A percentile compares a stretch with the other conserved stretches of the same genome.
Conservation (phyloP, 2,888 invertebrate genomes). For the Hylaea fasciaria region DNA sequence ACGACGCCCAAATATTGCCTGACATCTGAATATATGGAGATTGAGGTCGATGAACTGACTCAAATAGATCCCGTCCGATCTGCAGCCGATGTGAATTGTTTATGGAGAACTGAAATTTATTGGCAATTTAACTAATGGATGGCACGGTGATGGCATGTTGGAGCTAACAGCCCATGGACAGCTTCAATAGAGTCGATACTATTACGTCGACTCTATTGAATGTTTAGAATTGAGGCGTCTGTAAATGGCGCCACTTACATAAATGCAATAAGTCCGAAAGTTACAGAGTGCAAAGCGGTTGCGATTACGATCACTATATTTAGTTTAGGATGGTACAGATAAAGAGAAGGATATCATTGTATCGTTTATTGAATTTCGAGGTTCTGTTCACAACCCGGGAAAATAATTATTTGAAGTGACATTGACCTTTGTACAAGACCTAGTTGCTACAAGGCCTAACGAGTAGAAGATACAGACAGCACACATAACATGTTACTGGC, state of each 20-base stretch:
- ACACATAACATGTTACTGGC: no score
- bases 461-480: no score
- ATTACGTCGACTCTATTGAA: background rate
- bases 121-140: constrained; percentile 24
- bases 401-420: no score
- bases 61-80: constrained; percentile 43
- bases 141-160: background rate
- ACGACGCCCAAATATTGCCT: constrained; percentile 32
- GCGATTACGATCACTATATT: no score
- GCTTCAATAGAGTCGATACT: background rate
- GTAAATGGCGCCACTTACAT: background rate
- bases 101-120: constrained; percentile 43
- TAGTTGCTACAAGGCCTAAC: no score
- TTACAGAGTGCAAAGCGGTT: no score
- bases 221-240: background rate
- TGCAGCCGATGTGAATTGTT: constrained; percentile 36
- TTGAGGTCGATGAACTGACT: constrained; percentile 45
- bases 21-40: constrained; percentile 35
- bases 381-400: no score
- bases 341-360: no score
- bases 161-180: background rate
- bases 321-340: no score
- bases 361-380: no score
- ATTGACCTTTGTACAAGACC: no score
- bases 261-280: no score